Evolutionary conservation across 2,113 vertebrate genomes (phyloP).

Genomic region (Dolichallabes microphthalmus): DNA sequence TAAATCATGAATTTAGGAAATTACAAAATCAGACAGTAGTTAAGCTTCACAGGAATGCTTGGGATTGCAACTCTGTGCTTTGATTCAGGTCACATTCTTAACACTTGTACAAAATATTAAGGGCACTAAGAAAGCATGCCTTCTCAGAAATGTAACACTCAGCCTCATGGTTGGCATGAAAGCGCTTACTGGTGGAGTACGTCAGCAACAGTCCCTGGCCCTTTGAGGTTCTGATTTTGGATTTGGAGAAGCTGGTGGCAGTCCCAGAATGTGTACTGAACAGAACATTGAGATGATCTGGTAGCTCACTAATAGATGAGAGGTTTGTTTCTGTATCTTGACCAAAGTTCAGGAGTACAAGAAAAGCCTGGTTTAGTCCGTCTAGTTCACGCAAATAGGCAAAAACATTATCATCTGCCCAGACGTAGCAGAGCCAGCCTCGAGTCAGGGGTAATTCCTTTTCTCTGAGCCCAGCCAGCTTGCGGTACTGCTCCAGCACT

Average conservation of each 20-base stretch:
- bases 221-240: conserved; percentile 65
- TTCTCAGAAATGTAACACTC: conserved; percentile 85
- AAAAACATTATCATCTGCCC: conserved; percentile 71
- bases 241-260: conserved; percentile 60
- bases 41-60: background rate
- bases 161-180: conserved; percentile 69
- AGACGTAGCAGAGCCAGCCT: conserved; percentile 89
- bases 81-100: conserved; percentile 54
- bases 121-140: conserved; percentile 81
- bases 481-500: conserved; percentile 79
- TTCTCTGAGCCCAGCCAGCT: conserved; percentile 74
- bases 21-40: background rate
- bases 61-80: background rate
- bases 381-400: conserved; percentile 85
- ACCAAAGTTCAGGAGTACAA: conserved; percentile 90
- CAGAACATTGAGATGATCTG: conserved; percentile 68
- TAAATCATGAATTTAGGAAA: background rate
- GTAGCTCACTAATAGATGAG: conserved; percentile 71
- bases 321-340: conserved; percentile 68
- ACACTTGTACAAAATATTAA: conserved; percentile 79
- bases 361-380: conserved; percentile 77
- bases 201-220: conserved; percentile 87
- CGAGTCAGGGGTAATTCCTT: conserved; percentile 76
- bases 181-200: conserved; percentile 70
- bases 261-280: conserved; percentile 75